A percentile compares a stretch with the other conserved stretches of the same genome.
Evolutionary conservation across 2,888 invertebrate genomes (phyloP).

Genomic region (Drosophila yooni): DNA sequence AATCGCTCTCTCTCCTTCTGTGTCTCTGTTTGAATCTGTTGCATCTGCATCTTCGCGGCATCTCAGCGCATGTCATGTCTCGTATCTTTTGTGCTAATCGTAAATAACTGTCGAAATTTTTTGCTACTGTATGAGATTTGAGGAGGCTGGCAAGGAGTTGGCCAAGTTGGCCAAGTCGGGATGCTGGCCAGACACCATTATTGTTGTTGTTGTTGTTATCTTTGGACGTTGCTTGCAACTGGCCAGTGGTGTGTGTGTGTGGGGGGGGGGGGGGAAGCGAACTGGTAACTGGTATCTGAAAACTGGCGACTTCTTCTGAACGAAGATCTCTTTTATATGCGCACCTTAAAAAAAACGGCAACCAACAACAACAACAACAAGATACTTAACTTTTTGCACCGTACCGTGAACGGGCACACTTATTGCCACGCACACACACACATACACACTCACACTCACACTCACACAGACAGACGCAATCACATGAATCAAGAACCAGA

Average conservation of each 20-base stretch:
- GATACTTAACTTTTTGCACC: conserved; percentile 74
- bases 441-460: conserved; percentile 20
- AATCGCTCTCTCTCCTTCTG: not conserved
- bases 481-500: conserved; percentile 39
- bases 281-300: conserved; percentile 15
- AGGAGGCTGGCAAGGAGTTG: conserved; percentile 66
- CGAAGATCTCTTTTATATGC: conserved; percentile 72
- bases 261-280: not conserved
- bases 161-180: conserved; percentile 60
- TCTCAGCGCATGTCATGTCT: conserved; percentile 79
- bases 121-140: conserved; percentile 81
- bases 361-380: conserved; percentile 52
- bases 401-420: conserved; percentile 72
- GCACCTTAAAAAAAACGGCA: conserved; percentile 65
- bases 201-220: conserved; percentile 36
- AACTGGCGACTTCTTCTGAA: not conserved
- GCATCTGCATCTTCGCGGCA: conserved; percentile 59
- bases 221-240: conserved; percentile 36
- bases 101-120: conserved; percentile 81
- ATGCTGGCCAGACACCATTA: conserved; percentile 26
- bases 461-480: not conserved
- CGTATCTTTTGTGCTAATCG: conserved; percentile 80
- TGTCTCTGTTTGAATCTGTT: conserved; percentile 3
- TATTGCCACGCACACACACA: conserved; percentile 68
- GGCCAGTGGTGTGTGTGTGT: not conserved